phyloP scores from a whole-genome alignment of 2,888 invertebrate species.

The Cheilosia variabilis region DNA sequence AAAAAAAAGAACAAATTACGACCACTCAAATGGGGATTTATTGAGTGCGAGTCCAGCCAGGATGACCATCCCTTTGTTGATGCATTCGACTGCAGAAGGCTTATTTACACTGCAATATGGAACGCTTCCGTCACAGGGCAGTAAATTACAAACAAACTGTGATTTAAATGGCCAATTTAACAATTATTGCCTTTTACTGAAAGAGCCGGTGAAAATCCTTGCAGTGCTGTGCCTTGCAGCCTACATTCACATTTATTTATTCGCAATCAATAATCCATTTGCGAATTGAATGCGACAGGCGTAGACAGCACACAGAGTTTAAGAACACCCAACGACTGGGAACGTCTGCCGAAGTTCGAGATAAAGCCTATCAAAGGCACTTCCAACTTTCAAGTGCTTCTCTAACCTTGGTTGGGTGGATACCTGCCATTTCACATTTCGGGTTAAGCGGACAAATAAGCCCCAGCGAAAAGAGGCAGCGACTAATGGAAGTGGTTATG shows the following conservation, averaged over 20 bases:
- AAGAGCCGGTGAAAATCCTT: not conserved
- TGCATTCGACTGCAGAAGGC: constrained; percentile 11
- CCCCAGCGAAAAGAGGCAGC: not conserved
- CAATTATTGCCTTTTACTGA: constrained; percentile 24
- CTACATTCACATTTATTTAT: constrained; percentile 24
- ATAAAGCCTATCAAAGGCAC: constrained; percentile 7
- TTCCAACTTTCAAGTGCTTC: not conserved
- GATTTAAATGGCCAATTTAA: constrained; percentile 32
- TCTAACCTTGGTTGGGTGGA: not conserved
- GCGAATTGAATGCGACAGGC: constrained; percentile 6
- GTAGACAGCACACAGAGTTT: not conserved
- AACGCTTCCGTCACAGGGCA: not conserved
- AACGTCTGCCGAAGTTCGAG: constrained; percentile 11
- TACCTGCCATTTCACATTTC: constrained; percentile 4
- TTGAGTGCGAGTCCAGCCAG: not conserved
- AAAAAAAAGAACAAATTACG: constrained; percentile 1
- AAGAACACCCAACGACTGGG: constrained; percentile 7
- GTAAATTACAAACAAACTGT: constrained; percentile 24
- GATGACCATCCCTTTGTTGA: not conserved
- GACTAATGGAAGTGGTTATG: constrained; percentile 1
- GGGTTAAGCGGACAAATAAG: constrained; percentile 13
- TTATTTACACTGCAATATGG: constrained; percentile 10
- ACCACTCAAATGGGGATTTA: constrained; percentile 10
- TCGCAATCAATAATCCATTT: constrained; percentile 46
- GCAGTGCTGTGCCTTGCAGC: not conserved